Conservation (phyloP, 2,113 vertebrate species). For the Bagarius yarrelli region DNA sequence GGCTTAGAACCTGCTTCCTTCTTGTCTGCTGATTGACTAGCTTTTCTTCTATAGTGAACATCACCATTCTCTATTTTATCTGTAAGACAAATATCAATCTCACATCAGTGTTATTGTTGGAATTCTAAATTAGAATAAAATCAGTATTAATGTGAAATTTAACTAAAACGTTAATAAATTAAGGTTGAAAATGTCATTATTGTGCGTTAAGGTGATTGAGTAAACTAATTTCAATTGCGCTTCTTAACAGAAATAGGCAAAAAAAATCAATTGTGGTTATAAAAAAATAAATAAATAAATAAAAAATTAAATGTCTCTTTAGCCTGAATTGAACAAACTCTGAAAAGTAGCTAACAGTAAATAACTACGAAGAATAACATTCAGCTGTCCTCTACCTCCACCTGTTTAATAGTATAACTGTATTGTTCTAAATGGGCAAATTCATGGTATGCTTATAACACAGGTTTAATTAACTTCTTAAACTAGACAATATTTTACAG, state of each 20-base stretch:
- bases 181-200: background rate
- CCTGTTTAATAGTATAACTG: background rate
- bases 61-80: conserved; percentile 92
- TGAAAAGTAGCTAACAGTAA: too few species aligned
- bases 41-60: conserved; percentile 80
- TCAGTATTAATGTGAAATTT: background rate
- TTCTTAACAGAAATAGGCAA: background rate
- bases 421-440: background rate
- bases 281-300: background rate
- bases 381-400: background rate
- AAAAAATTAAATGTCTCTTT: background rate
- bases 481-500: background rate
- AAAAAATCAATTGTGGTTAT: background rate
- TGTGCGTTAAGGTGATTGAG: background rate
- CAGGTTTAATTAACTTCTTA: background rate
- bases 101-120: background rate
- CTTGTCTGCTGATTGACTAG: background rate
- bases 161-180: background rate
- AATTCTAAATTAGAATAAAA: background rate
- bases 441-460: background rate
- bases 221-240: background rate
- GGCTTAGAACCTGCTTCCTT: conserved; percentile 27
- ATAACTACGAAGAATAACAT: too few species aligned
- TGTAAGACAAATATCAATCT: conserved; percentile 54
- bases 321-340: background rate